Base-by-base conservation (phyloP, 2,888 invertebrate species). In the Odiellus spinosus region DNA sequence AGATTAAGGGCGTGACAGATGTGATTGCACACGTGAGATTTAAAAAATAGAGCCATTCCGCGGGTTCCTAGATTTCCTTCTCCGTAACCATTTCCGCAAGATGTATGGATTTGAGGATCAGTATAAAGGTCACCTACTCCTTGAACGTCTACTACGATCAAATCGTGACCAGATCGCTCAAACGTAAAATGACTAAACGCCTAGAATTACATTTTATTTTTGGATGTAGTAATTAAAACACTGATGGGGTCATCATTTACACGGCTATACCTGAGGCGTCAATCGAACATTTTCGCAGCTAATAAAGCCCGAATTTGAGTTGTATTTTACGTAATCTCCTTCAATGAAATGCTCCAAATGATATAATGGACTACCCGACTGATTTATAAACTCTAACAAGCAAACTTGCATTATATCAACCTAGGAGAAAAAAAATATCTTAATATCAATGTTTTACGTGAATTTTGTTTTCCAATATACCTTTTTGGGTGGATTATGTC, bases 151-250 rank as follows among this genome's bases (percentile, higher is more conserved):
- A 74, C 73, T 3, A 74, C 71, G 49, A 74, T 71, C 59, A 73
- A 55, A 58, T 71, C 67, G 59, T 74, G 73, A 6, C 71, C 73
- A n/a, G 71, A 71, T 39, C 59, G 56, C 59, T 74, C 73, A 63
- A 74, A 74, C 2, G 73, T 73, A 59, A 74, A 74, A 59, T 74
- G 73, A 55, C 72, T 72, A 61, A 74, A 72, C 11, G 73, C 72
- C 64, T 71, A 59, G 19, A 55, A 50, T 35, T 33, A 44, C 26
- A 26, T n/a, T n/a, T n/a, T n/a, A n/a, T n/a, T n/a, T n/a, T n/a
- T n/a, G n/a, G n/a, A n/a, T n/a, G n/a, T n/a, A n/a, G n/a, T n/a
- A n/a, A n/a, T n/a, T n/a, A n/a, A n/a, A n/a, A 34, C 17, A 40
- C 15, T 39, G 2, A 45, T n/a, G 34, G 34, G 36, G 20, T 6